Evolutionary conservation across 1,140 invertebrate species (phyloP).

Genomic region (Neuroterus valhalla): DNA sequence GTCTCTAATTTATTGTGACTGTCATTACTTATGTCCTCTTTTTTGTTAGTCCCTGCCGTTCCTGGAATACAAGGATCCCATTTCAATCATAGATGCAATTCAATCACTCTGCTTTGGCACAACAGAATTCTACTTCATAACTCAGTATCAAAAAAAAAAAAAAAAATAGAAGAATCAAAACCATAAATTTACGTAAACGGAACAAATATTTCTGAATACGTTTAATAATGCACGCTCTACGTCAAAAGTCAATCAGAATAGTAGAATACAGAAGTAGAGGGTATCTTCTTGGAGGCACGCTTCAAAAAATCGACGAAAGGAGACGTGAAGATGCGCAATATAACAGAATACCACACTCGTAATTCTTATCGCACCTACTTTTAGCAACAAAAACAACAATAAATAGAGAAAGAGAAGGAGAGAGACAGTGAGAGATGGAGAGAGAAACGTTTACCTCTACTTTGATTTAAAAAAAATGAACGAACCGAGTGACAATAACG

Average conservation of each 20-base stretch:
- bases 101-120: slow-evolving; percentile 56
- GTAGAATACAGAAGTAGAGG: slow-evolving; percentile 55
- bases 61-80: slow-evolving; percentile 73
- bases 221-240: slow-evolving; percentile 66
- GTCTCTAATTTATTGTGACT: slow-evolving; percentile 68
- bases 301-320: slow-evolving; percentile 40
- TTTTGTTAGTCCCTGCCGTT: slow-evolving; percentile 69
- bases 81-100: slow-evolving; percentile 56
- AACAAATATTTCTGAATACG: slow-evolving; percentile 44
- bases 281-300: slow-evolving; percentile 55
- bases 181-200: slow-evolving; percentile 29
- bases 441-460: slow-evolving; percentile 21
- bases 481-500: slow-evolving; percentile 29
- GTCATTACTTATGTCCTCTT: slow-evolving; percentile 73
- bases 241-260: slow-evolving; percentile 56
- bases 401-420: slow-evolving; percentile 31
- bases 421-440: slow-evolving; percentile 29
- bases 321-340: slow-evolving; percentile 41
- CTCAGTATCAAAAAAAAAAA: slow-evolving; percentile 38
- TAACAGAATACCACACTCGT: slow-evolving; percentile 60
- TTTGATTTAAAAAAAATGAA: slow-evolving; percentile 25
- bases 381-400: slow-evolving; percentile 40
- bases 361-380: slow-evolving; percentile 47
- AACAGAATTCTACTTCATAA: slow-evolving; percentile 62
- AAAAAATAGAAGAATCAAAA: slow-evolving; percentile 14